A percentile compares a stretch with the other conserved stretches of the same genome.
phyloP scores from a whole-genome alignment of 2,888 invertebrate genomes.

The Petrophora chlorosata region DNA sequence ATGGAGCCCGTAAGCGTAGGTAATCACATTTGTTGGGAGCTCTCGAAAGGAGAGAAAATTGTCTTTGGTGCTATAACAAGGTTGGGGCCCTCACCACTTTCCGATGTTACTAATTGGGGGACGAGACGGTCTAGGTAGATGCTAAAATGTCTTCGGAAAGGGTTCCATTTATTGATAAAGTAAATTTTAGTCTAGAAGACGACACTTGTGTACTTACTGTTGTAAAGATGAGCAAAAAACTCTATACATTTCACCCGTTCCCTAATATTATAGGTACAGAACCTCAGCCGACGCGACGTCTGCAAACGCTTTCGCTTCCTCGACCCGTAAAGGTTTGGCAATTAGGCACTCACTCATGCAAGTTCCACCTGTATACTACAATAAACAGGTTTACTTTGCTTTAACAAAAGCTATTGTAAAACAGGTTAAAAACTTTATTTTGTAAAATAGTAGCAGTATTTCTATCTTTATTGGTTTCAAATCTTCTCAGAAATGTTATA shows the following conservation, averaged over 20 bases:
- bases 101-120: conserved; percentile 38
- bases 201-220: no score
- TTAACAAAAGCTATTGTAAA: no score
- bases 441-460: no score
- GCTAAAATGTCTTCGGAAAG: conserved; percentile 28
- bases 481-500: no score
- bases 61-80: conserved; percentile 70
- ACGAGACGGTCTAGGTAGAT: conserved; percentile 35
- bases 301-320: conserved; percentile 23
- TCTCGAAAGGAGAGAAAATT: conserved; percentile 68
- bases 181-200: neutral
- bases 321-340: conserved; percentile 28
- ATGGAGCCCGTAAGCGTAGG: conserved; percentile 67
- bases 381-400: conserved; percentile 8
- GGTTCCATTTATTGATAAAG: conserved; percentile 15
- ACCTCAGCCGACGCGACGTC: neutral
- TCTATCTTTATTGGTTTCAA: no score
- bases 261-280: no score
- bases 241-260: no score
- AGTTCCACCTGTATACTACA: conserved; percentile 16
- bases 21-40: conserved; percentile 75
- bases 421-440: no score
- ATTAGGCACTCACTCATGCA: conserved; percentile 33
- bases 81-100: conserved; percentile 50
- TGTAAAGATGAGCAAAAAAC: no score